Conservation (phyloP, 1,140 invertebrate genomes). For the Drusus annulatus region DNA sequence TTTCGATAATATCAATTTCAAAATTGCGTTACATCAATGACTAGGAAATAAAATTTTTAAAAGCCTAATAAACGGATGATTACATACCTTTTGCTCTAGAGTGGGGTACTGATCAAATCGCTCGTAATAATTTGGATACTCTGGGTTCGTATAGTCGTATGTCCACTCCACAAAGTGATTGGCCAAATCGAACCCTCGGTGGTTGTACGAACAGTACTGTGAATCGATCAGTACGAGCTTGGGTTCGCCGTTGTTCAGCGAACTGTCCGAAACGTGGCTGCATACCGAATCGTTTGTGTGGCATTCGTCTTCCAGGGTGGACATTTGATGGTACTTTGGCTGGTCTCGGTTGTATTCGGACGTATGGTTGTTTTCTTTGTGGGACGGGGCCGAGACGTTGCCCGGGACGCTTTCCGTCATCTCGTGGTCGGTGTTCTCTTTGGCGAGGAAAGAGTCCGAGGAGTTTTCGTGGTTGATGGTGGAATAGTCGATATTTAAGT, state of each 20-base stretch:
- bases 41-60: background rate
- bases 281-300: constrained; percentile 64
- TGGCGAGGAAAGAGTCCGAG: constrained; percentile 44
- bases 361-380: constrained; percentile 15
- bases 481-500: constrained; percentile 58
- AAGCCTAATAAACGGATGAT: constrained; percentile 59
- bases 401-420: background rate
- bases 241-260: constrained; percentile 68
- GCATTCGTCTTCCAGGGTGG: constrained; percentile 60
- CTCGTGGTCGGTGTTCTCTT: background rate
- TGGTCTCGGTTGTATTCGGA: background rate
- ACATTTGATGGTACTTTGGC: background rate
- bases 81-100: constrained; percentile 83
- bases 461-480: constrained; percentile 50
- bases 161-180: constrained; percentile 98
- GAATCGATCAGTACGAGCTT: constrained; percentile 90
- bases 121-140: constrained; percentile 86
- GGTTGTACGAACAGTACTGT: constrained; percentile 96
- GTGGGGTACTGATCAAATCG: constrained; percentile 80
- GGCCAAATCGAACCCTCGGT: constrained; percentile 94
- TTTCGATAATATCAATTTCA: background rate
- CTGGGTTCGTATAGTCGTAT: constrained; percentile 88
- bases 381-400: background rate
- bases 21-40: constrained; percentile 12
- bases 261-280: constrained; percentile 65